Base-by-base conservation (phyloP, 1,140 invertebrate species). In the Sarcophaga peregrina region DNA sequence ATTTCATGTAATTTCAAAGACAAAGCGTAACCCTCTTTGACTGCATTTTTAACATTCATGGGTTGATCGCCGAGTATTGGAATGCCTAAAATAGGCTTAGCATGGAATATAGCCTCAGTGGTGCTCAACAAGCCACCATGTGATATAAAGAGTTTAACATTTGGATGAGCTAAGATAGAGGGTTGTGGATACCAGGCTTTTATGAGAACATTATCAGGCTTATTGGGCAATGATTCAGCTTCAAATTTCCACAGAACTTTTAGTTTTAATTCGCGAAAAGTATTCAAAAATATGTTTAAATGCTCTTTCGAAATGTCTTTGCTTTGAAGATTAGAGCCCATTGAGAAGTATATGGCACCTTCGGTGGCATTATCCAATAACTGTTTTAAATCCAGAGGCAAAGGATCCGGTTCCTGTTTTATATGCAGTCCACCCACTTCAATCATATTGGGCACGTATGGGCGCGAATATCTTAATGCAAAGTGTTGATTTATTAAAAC, bases 221-320 rank as follows among this genome's bases (percentile, higher is more conserved):
- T 91, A 4, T 89, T 89, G 0, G 92, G 90, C 25, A 94, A 84
- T 8, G 89, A 85, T 8, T 93, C 92, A 7, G 91, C 91, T 86
- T 95, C 94, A 91, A 92, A 95, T 87, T 95, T 95, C 94, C 93
- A 95, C 1, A 95, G 84, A 4, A 95, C 91, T 37, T 91, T 92
- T 81, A 93, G 91, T 10, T 93, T 93, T 0, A 95, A 85, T 20
- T 90, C 86, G 2, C 84, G 87, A 62, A 95, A 92, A 0, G 93
- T 91, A 0, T 92, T 92, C 3, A 95, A 6, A 48, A 95, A 88
- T 13, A 86, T 89, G 0, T 92, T 84, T n/a, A 91, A 86, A 37
- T 92, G 93, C 4, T 92, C 90, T 10, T 84, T 46, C 0, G 92
- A 91, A 83, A 94, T 87, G 58, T 92, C 91, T 20, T 91, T 90